These are phyloP conservation scores for Salmo trutta DNA, from an alignment of 2,797 vertebrate species.

Conservation along the genomic window DNA sequence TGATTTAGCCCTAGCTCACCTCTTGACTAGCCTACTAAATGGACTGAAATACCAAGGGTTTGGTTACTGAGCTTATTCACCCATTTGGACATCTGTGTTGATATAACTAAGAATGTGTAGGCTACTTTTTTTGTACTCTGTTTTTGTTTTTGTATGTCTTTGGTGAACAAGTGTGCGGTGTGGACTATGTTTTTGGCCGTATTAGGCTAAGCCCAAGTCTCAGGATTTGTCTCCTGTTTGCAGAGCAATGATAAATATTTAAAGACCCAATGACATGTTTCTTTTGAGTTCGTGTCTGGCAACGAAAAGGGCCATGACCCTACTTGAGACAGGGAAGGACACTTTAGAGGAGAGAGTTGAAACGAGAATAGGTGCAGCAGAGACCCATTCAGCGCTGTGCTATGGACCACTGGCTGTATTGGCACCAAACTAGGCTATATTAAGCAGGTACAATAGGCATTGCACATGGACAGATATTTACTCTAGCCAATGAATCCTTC, in stretches of 20 bases:
- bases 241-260: conserved; percentile 33
- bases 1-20: background rate
- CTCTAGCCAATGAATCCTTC: background rate
- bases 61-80: too few species aligned
- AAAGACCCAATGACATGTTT: conserved; percentile 29
- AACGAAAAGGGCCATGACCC: conserved; percentile 29
- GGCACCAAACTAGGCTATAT: background rate
- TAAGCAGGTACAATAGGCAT: background rate
- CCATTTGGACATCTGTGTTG: background rate
- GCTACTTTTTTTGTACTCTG: background rate
- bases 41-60: background rate
- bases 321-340: conserved; percentile 18
- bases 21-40: background rate
- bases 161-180: background rate
- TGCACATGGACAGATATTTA: background rate
- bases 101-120: background rate
- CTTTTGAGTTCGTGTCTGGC: conserved; percentile 24
- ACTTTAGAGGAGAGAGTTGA: conserved; percentile 13
- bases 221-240: conserved; percentile 15
- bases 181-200: background rate
- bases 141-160: background rate
- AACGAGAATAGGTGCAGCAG: background rate
- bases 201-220: conserved; percentile 15
- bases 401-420: background rate
- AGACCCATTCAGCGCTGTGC: background rate